Conservation (phyloP, 2,113 vertebrate species). For the Trachemys scripta region DNA sequence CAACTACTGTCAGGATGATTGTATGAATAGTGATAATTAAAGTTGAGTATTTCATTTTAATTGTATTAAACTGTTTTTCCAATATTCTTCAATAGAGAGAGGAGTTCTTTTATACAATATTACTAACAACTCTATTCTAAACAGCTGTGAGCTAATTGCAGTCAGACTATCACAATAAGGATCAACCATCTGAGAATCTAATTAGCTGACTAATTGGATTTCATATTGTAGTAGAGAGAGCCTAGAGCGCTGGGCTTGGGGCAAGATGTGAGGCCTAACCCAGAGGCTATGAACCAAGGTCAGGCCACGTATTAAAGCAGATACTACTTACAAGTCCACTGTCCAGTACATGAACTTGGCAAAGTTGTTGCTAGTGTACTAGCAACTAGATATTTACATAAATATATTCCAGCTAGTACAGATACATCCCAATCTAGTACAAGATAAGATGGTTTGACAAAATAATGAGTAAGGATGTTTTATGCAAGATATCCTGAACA, state of each 20-base stretch:
- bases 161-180: background rate
- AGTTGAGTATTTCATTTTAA: background rate
- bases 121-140: background rate
- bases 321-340: background rate
- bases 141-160: background rate
- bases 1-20: background rate
- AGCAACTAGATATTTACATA: too few relatives aligned
- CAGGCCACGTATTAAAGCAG: background rate
- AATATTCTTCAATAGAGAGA: background rate
- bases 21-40: background rate
- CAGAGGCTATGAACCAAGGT: background rate
- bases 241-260: background rate
- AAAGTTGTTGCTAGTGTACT: background rate
- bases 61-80: background rate
- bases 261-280: background rate
- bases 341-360: background rate
- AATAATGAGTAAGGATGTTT: too few relatives aligned
- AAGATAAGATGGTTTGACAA: too few relatives aligned
- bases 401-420: too few relatives aligned
- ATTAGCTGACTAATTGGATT: background rate
- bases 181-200: background rate
- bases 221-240: background rate
- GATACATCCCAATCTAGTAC: too few relatives aligned
- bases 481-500: too few relatives aligned
- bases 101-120: background rate